Base-by-base conservation (phyloP, 2,113 vertebrate genomes). In the Odontesthes bonariensis region DNA sequence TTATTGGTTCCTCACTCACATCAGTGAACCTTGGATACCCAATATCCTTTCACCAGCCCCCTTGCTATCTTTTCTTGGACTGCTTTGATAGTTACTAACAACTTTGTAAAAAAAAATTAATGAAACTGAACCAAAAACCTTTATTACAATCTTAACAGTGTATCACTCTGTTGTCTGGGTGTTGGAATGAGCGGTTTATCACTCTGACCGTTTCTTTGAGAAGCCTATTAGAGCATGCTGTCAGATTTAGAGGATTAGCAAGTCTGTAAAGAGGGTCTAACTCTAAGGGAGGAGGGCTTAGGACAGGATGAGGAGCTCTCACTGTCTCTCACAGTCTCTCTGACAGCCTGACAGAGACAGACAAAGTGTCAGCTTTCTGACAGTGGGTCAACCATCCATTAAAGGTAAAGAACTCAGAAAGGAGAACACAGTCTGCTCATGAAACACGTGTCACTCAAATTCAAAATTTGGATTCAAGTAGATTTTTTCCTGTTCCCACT, bases 211-310 rank as follows among this genome's bases (percentile, higher is more conserved):
- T 7, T 27, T 54, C 64, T 44, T 73, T 0, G 32, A 74, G 61
- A 86, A 77, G 88, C 82, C 67, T 73, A 77, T 90, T 86, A 91
- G 60, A 63, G 61, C 62, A 51, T 52, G 44, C 85, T 83, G 77
- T 79, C 72, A 87, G 89, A 88, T 90, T 86, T 63, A 86, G 73
- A 57, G 86, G 88, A 88, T 92, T 79, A 90, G 73, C 2, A 58
- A 77, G 44, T 77, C 60, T 87, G 71, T 55, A 84, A 72, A 88
- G 69, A 77, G 83, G 38, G 42, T 87, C 78, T 82, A 81, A 22
- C 60, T 83, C 61, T 73, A 75, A 61, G 17, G 69, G 73, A 75
- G 55, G 60, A 70, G 47, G 69, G 75, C 72, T 76, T 31, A 54
- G 63, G 68, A 74, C 57, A 16, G 4, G 47, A 67, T 2, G 17